Evolutionary conservation across 2,113 vertebrate genomes (phyloP).

Genomic region (Pelecanus crispus): DNA sequence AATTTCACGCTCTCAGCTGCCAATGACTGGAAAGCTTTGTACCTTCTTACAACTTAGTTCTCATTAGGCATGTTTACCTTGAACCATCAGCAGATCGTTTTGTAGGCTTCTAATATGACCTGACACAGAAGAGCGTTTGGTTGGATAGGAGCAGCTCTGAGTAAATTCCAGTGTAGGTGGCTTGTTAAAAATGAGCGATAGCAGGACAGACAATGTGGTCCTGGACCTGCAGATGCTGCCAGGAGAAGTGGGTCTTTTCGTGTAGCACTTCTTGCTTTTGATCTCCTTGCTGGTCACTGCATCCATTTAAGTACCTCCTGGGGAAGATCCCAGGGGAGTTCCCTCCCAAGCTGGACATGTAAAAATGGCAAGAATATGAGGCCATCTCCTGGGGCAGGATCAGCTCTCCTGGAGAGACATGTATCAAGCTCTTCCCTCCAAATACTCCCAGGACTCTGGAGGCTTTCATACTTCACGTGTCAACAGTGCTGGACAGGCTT

Average conservation of each 20-base stretch:
- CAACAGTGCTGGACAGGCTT: not conserved
- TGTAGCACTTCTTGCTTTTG: not conserved
- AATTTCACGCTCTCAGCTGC: not conserved
- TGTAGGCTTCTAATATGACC: not conserved
- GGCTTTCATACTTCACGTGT: not conserved
- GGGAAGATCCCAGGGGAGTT: not conserved
- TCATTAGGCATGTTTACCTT: not conserved
- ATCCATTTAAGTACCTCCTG: not conserved
- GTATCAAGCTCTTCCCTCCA: not conserved
- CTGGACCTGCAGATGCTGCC: not conserved
- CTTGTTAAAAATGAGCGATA: not conserved
- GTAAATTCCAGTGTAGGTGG: not conserved
- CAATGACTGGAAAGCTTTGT: not conserved
- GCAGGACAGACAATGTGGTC: accelerated
- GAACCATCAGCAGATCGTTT: not conserved
- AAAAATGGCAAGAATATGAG: not conserved
- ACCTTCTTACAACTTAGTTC: not conserved
- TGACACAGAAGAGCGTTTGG: not conserved
- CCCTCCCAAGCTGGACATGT: not conserved
- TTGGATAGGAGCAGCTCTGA: not conserved
- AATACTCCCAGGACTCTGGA: not conserved
- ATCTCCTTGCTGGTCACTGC: not conserved
- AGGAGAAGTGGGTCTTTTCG: not conserved
- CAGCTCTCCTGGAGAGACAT: not conserved
- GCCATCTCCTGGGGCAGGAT: not conserved